These are phyloP conservation scores for Drosophila glabriapex DNA, from an alignment of 2,888 invertebrate species.

Conservation along the genomic window DNA sequence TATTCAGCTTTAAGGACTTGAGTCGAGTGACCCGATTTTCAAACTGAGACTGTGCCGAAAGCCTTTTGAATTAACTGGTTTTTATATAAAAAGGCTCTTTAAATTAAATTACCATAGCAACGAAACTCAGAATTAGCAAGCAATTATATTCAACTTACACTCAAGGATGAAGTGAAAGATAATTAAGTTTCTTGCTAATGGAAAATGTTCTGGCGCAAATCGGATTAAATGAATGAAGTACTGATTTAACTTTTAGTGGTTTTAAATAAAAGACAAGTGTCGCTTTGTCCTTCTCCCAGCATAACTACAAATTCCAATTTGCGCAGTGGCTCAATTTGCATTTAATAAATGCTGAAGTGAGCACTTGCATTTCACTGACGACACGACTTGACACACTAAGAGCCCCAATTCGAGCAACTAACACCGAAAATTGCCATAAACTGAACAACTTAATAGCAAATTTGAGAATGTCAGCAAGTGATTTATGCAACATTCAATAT, in stretches of 20 bases:
- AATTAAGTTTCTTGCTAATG: neutral
- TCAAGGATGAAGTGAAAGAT: neutral
- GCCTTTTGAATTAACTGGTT: neutral
- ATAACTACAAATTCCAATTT: neutral
- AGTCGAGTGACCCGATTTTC: neutral
- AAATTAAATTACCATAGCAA: neutral
- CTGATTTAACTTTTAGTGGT: neutral
- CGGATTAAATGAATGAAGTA: neutral
- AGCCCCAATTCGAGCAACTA: neutral
- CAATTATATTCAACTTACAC: neutral
- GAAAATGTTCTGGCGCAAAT: neutral
- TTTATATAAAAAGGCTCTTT: neutral
- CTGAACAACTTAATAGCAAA: constrained; percentile 1
- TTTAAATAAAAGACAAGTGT: neutral
- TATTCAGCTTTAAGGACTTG: neutral
- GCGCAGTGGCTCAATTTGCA: neutral
- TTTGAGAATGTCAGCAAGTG: constrained; percentile 11
- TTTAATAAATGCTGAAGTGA: neutral
- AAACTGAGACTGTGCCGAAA: neutral
- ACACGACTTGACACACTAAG: neutral
- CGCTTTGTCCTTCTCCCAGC: too few species aligned
- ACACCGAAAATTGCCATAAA: neutral
- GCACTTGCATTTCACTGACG: neutral
- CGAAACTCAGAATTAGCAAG: neutral
- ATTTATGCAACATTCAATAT: constrained; percentile 8